Base-by-base conservation (phyloP, 2,113 vertebrate genomes). In the Labrus mixtus region DNA sequence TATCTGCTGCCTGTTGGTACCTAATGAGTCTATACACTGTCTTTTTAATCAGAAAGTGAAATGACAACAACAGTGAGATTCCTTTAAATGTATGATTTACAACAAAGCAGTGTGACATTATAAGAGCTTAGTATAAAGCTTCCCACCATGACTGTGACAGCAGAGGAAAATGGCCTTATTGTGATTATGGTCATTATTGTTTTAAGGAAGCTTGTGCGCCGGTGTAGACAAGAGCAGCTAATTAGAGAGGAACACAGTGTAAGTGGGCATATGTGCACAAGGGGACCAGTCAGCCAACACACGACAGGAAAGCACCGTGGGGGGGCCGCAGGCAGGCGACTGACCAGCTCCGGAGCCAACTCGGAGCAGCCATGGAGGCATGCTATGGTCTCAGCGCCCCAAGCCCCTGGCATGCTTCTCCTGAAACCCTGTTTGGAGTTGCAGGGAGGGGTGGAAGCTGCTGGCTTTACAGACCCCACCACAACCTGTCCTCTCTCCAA, bases 211-310 rank as follows among this genome's bases (percentile, higher is more conserved):
- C 77, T 77, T 25, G 62, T 45, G 83, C 20, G 80, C 43, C 78
- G 75, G 85, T 79, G 86, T 81, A 71, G 87, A 89, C 78, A 78
- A 86, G 88, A 86, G 81, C 77, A 83, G 89, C 88, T 92, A 89
- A 93, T 93, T 90, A 92, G 89, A 87, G 85, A 89, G 86, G 89
- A 88, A 88, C 87, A 90, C 90, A 88, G 89, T 86, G 88, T 91
- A 92, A 92, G 89, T 82, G 87, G 89, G 86, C 91, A 93, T 93
- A 93, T 93, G 91, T 92, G 91, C 79, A 62, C 77, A 7, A 51
- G 85, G 85, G 82, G 84, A 78, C 65, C 85, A 77, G 89, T 88
- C 85, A 89, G 90, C 90, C 90, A 90, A 91, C 87, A 81, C 90
- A 62, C 89, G 13, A 75, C 89, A 83, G 90, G 91, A 87, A 82